Evolutionary conservation across 37 sponge, comb jelly and placozoan species (phyloP).

Genomic region (Halichondria panicea): DNA sequence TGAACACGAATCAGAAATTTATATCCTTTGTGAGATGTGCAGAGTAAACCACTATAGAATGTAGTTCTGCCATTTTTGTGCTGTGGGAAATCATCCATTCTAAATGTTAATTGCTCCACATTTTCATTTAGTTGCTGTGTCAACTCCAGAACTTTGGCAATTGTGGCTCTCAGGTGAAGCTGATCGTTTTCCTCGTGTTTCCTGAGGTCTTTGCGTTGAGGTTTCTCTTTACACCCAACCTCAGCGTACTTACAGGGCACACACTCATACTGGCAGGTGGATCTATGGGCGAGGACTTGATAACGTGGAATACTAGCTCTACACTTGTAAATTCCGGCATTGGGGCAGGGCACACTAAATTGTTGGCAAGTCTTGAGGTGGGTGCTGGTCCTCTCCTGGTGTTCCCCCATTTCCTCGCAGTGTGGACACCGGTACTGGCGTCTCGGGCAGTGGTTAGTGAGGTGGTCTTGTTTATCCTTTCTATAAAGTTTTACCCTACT

Average conservation of each 20-base stretch:
- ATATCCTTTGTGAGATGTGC: slow-evolving; percentile 20
- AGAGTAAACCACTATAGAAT: slow-evolving; percentile 22
- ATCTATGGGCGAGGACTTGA: slow-evolving; percentile 2
- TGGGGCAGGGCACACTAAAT: slow-evolving; percentile 20
- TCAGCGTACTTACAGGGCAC: slow-evolving; percentile 18
- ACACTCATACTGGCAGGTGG: slow-evolving; percentile 1
- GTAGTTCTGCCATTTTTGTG: background rate
- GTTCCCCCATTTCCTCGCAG: slow-evolving; percentile 20
- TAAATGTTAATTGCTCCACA: no score
- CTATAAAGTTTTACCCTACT: background rate
- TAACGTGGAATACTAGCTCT: background rate
- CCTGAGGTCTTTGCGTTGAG: slow-evolving; percentile 1
- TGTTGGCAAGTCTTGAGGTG: slow-evolving; percentile 21
- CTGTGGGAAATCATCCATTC: no score
- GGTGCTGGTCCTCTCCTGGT: slow-evolving; percentile 12
- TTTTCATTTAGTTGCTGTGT: no score
- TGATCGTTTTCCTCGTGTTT: slow-evolving; percentile 11
- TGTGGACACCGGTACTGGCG: slow-evolving; percentile 41
- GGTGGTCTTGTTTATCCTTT: slow-evolving; percentile 17
- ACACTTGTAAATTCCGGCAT: slow-evolving; percentile 1
- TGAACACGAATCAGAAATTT: slow-evolving; percentile 36
- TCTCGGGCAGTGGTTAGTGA: slow-evolving; percentile 1
- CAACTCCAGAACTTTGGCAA: no score
- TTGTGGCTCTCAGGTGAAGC: slow-evolving; percentile 1
- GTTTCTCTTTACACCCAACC: slow-evolving; percentile 16